Evolutionary conservation across 2,888 invertebrate genomes (phyloP).

Genomic region (Mythimna loreyi): DNA sequence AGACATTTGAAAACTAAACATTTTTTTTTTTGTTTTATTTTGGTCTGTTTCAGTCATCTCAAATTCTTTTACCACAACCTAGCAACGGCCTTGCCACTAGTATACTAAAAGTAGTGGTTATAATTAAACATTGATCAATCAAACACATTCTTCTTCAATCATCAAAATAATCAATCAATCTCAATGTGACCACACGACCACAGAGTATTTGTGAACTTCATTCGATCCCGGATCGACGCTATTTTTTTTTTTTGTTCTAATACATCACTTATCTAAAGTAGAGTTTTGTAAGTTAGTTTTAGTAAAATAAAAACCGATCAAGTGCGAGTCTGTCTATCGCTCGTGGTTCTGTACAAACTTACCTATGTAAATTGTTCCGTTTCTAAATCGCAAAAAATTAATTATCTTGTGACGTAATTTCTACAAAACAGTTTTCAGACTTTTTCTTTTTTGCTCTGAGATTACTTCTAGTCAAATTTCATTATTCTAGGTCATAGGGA

Average conservation of each 20-base stretch:
- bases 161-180: slow-evolving; percentile 10
- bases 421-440: no score
- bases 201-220: slow-evolving; percentile 28
- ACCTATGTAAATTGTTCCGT: no score
- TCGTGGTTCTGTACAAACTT: no score
- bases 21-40: no score
- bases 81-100: background rate
- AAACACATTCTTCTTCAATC: slow-evolving; percentile 3
- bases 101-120: background rate
- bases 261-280: slow-evolving; percentile 12
- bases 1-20: background rate
- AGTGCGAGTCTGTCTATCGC: no score
- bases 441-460: no score
- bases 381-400: no score
- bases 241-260: slow-evolving; percentile 22
- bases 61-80: background rate
- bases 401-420: no score
- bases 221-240: slow-evolving; percentile 23
- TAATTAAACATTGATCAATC: slow-evolving; percentile 16
- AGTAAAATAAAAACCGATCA: no score
- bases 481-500: no score
- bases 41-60: background rate
- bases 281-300: background rate
- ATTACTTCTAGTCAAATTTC: no score
- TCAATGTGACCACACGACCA: slow-evolving; percentile 10